Evolutionary conservation across 2,888 invertebrate genomes (phyloP).

Genomic region (Atrina japonica): DNA sequence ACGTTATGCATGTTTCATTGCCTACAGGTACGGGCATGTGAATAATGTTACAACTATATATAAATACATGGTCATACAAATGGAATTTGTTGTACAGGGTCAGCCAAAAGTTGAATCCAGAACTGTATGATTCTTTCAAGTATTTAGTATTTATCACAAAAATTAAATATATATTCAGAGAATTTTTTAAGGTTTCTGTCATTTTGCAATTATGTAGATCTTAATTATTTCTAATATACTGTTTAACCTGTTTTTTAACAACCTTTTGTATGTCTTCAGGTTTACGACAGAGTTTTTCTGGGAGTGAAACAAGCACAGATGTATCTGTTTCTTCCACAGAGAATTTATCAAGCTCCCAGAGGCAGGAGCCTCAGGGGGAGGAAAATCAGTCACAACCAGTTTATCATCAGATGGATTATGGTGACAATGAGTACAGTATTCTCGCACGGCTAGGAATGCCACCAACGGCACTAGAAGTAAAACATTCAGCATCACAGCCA

Average conservation of each 20-base stretch:
- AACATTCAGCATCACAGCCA: conserved; percentile 43
- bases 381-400: conserved; percentile 82
- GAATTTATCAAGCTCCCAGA: conserved; percentile 85
- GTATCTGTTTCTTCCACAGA: conserved; percentile 92
- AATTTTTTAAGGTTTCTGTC: neutral
- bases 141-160: too few relatives aligned
- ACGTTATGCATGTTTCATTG: too few relatives aligned
- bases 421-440: conserved; percentile 80
- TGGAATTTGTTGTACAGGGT: neutral
- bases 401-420: conserved; percentile 42
- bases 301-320: conserved; percentile 90
- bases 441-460: conserved; percentile 75
- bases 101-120: neutral
- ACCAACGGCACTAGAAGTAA: conserved; percentile 54
- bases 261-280: conserved; percentile 79
- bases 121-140: too few relatives aligned
- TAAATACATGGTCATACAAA: neutral
- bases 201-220: too few relatives aligned
- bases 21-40: too few relatives aligned
- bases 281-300: conserved; percentile 90
- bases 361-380: conserved; percentile 96
- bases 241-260: too few relatives aligned
- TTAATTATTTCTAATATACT: too few relatives aligned
- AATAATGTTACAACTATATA: too few relatives aligned
- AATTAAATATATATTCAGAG: too few relatives aligned